Base-by-base conservation (phyloP, 2,113 vertebrate species). In the Leucosticte australis region DNA sequence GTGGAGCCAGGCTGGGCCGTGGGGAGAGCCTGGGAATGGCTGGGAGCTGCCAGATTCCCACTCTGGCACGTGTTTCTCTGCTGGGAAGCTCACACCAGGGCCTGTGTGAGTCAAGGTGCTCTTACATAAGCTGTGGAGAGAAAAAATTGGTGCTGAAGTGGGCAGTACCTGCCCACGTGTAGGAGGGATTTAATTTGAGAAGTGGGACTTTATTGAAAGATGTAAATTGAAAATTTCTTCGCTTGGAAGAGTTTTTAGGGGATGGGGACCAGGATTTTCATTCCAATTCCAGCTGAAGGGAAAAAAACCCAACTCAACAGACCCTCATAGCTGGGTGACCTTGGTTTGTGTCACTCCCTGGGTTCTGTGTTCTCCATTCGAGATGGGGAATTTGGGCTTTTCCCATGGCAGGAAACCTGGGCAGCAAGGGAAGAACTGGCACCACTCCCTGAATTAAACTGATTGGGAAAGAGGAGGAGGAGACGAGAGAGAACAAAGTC, bases 361-460 rank as follows among this genome's bases (percentile, higher is more conserved):
- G 9, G 6, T 18, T 56, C 2, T 0, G 0, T 56, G 52, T 46
- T 79, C 65, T 26, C 1, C 0, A 2, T 26, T 47, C 30, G 7
- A 13, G 67, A 10, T 0, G 7, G 46, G 39, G 6, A 23, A 19
- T 33, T 93, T 53, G 56, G 57, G 69, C 26, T 37, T 49, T 53
- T 77, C 30, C 53, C 7, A 0, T 6, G 46, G 49, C 59, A 65
- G 69, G 7, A 50, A 39, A 42, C 10, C 20, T 44, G 71, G 68
- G 53, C 60, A 47, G 35, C 15, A 11, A 42, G 65, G 64, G 56
- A 35, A 7, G 60, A 59, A 9, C 39, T 49, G 46, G 13, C 6
- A 0, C 28, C 60, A 20, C 13, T 68, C 63, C 41, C 57, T 13
- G 18, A 14, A 18, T 9, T 37, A 62, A 78, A 90, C 64, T 44